Evolutionary conservation across 2,888 invertebrate species (phyloP), one percentile per base, ranked within the genome.

Genomic region (Helicoverpa assulta): DNA sequence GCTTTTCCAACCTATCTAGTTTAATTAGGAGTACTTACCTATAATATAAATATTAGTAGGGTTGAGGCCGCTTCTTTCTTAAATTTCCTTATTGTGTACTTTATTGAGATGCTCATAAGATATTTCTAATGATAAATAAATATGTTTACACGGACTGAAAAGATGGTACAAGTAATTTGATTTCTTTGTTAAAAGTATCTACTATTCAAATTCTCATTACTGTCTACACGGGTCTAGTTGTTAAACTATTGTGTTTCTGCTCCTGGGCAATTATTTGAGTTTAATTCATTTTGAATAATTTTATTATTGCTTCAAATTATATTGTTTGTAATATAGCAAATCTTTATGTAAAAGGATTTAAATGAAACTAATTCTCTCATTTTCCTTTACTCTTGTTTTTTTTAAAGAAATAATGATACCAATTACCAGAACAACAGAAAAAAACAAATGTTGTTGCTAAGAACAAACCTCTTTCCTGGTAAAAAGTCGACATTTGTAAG

Each of bases 401-500:
- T 5, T 43, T 3, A 14, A 43, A 43, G 5, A 16, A 43, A 6
- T 0, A 43, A 16, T 16, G 16, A 16, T 43, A 14, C 43, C 16
- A 16, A 16, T 16, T 43, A 14, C 43, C 16, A 16, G 43, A 43
- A 50, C n/a, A n/a, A 47, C 5, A 16, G 2, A 18, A 18, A 50
- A 50, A 50, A 2, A 50, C 7, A 6, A 26, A 26, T 26, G 4
- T 50, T 8, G n/a, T 50, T 18, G 50, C 16, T 16, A 43, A 37
- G 7, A 47, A 47, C 26, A n/a, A 29, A 5, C 54, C 19, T 53
- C 21, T 18, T 37, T 59, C 14, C 4, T 5, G 2, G 4, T 16
- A 5, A 51, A 60, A 53, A 50, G 1, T 7, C 18, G 12, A 14
- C 26, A 50, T 50, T 74, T 19, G 19, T 54, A 26, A 50, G 26